Evolutionary conservation across 2,888 invertebrate genomes (phyloP), one percentile per base, ranked within the genome.

Genomic region (Rhagonycha lutea): DNA sequence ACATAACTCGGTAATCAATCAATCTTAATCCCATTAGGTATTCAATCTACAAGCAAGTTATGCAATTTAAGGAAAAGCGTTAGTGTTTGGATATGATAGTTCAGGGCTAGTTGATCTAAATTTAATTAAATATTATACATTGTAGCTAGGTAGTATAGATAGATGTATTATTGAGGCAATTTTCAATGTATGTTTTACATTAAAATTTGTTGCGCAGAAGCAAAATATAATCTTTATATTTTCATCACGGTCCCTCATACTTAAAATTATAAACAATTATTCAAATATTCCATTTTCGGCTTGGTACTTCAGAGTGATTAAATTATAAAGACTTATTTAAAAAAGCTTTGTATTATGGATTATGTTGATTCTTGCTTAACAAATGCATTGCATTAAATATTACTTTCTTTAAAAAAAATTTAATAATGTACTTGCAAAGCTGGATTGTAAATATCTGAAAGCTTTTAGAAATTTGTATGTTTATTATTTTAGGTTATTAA

Each of bases 241-340:
- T 47, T 47, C 8, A 5, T n/a, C 47, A 2, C 47, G n/a, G n/a
- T n/a, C n/a, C 47, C n/a, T 47, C n/a, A 47, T n/a, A n/a, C 47
- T 47, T 47, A 24, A 24, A 65, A 65, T 65, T 26, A 65, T 65
- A 65, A 65, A 65, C 26, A 65, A 65, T 65, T 65, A 65, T 65
- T 65, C 63, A 65, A 65, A 65, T 65, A 65, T 65, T 65, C 63
- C 24, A 65, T 65, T 65, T 65, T 65, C 26, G 23, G 26, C 63
- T 65, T 24, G 63, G 24, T 65, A 65, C 26, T 65, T 65, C 26
- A 65, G 26, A 65, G 26, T 65, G 63, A 65, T 65, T 65, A 65
- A 65, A 65, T 65, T 65, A 65, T 65, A 24, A 23, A 65, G 63
- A 24, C 63, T 65, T 26, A n/a, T 24, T 65, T 65, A 65, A 65